Conservation (phyloP, 1,140 invertebrate genomes). For the Rhyacophila brunnea region DNA sequence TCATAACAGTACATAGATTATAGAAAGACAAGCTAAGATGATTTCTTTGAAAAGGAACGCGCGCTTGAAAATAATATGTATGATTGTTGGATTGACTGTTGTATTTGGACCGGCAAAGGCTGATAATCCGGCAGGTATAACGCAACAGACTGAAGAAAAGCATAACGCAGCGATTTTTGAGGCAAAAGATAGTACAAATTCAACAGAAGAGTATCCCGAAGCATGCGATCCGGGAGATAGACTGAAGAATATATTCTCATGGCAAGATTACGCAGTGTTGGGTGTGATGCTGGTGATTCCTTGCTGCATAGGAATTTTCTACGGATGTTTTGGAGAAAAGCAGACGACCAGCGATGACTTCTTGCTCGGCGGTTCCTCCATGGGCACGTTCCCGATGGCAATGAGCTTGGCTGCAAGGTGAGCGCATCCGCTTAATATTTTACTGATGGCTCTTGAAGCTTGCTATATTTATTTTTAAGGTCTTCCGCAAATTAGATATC, state of each 20-base stretch:
- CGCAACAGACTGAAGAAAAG: not conserved
- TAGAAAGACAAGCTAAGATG: too few relatives aligned
- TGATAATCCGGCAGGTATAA: too few relatives aligned
- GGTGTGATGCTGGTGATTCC: constrained; percentile 69
- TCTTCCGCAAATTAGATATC: too few relatives aligned
- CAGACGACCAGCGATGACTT: constrained; percentile 76
- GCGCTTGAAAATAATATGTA: too few relatives aligned
- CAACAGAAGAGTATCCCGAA: not conserved
- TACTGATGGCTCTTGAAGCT: not conserved
- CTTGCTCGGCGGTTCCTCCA: constrained; percentile 70
- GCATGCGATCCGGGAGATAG: constrained; percentile 4
- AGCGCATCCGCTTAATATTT: constrained; percentile 4
- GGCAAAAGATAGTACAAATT: not conserved
- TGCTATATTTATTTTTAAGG: not conserved
- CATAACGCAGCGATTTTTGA: too few relatives aligned
- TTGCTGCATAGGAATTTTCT: constrained; percentile 77
- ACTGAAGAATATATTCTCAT: constrained; percentile 50
- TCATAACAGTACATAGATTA: too few relatives aligned
- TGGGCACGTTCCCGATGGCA: constrained; percentile 76
- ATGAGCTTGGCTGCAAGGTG: constrained; percentile 76
- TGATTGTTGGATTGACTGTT: too few relatives aligned
- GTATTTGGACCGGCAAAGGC: too few relatives aligned
- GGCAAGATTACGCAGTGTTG: constrained; percentile 72
- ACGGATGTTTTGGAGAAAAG: constrained; percentile 71
- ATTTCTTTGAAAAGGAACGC: too few relatives aligned